Base-by-base conservation (phyloP, 2,888 invertebrate genomes). In the Nomada fabriciana region DNA sequence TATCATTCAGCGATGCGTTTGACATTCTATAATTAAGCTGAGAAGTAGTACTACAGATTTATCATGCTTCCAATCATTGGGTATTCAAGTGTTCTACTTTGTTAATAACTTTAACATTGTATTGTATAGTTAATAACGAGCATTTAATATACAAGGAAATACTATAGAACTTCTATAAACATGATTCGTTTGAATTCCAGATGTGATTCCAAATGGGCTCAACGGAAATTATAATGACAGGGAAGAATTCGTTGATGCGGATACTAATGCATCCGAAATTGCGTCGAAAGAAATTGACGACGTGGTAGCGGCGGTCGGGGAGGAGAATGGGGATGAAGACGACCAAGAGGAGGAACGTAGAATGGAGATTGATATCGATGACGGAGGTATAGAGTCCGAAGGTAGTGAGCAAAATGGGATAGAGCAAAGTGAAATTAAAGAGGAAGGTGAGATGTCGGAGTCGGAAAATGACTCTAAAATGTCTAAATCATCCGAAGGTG, bases 201-300 rank as follows among this genome's bases (percentile, higher is more conserved):
- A 93, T 90, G 86, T 93, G 79, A 94, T 94, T 88, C 90, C 93
- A 77, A 94, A 94, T 85, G 94, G 94, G 74, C 90, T 94, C 80
- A 94, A 94, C 86, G 94, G 94, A 55, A 92, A 90, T 71, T 93
- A 91, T 83, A 93, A 92, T 69, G 91, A 91, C 70, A 89, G 77
- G 50, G 92, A 93, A 57, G 89, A 91, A 25, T 84, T 84, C n/a
- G 81, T 74, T 36, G 89, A 89, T 42, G 85, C 83, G 1, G 84
- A 86, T 63, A 80, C 74, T 23, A 55, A 76, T 43, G 83, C 82
- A 65, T 85, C 80, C 29, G 91, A 89, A 64, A 73, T 73, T 80
- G 83, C 85, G 15, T 80, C 82, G 5, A 77, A 89, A 84, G 83
- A 85, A 63, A 82, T 77, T 63, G 65, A 42, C n/a, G 50, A 79